Evolutionary conservation across 1,140 invertebrate genomes (phyloP).

Genomic region (Drosophila gunungcola): DNA sequence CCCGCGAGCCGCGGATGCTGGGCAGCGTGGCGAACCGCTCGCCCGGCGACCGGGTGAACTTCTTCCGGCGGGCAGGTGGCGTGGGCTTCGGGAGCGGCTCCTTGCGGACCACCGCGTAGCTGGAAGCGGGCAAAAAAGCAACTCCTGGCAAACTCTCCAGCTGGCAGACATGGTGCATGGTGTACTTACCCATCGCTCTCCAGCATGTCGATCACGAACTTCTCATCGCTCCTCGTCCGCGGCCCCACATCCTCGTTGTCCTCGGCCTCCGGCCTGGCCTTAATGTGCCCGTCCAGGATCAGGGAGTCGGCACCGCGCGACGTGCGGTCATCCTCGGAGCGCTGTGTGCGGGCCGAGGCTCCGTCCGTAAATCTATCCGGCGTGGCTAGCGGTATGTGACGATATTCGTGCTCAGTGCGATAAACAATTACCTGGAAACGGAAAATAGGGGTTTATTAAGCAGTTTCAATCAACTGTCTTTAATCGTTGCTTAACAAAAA

Average conservation of each 20-base stretch:
- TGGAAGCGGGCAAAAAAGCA: slow-evolving; percentile 60
- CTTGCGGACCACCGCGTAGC: slow-evolving; percentile 85
- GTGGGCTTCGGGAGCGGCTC: slow-evolving; percentile 86
- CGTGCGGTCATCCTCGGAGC: slow-evolving; percentile 89
- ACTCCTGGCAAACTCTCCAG: slow-evolving; percentile 48
- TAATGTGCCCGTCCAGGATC: slow-evolving; percentile 84
- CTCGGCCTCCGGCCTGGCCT: slow-evolving; percentile 12
- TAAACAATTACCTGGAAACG: slow-evolving; percentile 87
- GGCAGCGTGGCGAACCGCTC: slow-evolving; percentile 86
- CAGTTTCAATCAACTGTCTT: background rate
- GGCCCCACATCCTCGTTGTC: slow-evolving; percentile 49
- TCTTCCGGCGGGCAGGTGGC: slow-evolving; percentile 86
- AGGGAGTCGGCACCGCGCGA: slow-evolving; percentile 90
- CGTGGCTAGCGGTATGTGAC: slow-evolving; percentile 86
- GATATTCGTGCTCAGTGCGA: slow-evolving; percentile 87
- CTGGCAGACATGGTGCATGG: background rate
- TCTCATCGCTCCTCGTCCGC: slow-evolving; percentile 72
- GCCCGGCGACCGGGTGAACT: slow-evolving; percentile 83
- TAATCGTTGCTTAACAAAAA: too few relatives aligned
- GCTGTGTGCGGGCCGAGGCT: slow-evolving; percentile 74
- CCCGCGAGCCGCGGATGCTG: slow-evolving; percentile 84
- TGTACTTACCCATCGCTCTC: slow-evolving; percentile 85
- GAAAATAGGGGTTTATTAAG: background rate
- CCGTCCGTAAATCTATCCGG: slow-evolving; percentile 84
- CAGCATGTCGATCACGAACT: slow-evolving; percentile 85